Evolutionary conservation across 2,113 vertebrate genomes (phyloP), one percentile per base, ranked within the genome.

Genomic region (Ploceus nigricollis): DNA sequence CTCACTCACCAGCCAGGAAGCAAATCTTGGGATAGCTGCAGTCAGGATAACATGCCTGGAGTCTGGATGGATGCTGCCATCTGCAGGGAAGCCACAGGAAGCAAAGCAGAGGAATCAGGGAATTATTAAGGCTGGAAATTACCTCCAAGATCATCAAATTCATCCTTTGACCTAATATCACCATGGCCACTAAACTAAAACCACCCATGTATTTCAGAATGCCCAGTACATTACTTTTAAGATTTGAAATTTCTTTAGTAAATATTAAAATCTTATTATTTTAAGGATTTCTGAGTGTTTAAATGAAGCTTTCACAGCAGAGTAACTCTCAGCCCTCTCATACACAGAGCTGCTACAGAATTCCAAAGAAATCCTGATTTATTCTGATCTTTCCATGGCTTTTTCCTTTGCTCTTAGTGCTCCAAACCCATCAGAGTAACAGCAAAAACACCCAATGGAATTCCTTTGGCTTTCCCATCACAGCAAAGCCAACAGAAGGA

Each of bases 1-100:
- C 98, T 91, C 94, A 98, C 98, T 93, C 94, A 99, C 99, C 99
- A 99, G 97, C 99, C 99, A 99, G 96, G 98, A 99, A 40, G 98
- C 96, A 0, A 98, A 98, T 84, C 98, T 98, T 11, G 99, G 99
- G 89, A 99, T 98, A 12, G 95, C 97, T 2, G 98, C 98, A 0
- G 99, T 99, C 95, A 99, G 98, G 79, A 99, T 81, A 44, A 98
- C 75, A 97, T 96, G 99, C 92, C 97, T 98, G 97, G 97, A 99
- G 95, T 99, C 99, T 97, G 98, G 97, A 71, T 92, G 98, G 87
- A 99, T 97, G 94, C 98, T 98, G 98, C 99, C 99, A 99, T 99
- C 99, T 99, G 97, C 92, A 98, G 98, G 97, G 96, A 77, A 93
- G 73, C 24, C 77, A 54, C 18, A 42, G 90, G 60, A 96, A 69